Evolutionary conservation across 35 echinoderm and acorn worm species (phyloP), one percentile per base, ranked within the genome.

Genomic region (Apostichopus californicus): DNA sequence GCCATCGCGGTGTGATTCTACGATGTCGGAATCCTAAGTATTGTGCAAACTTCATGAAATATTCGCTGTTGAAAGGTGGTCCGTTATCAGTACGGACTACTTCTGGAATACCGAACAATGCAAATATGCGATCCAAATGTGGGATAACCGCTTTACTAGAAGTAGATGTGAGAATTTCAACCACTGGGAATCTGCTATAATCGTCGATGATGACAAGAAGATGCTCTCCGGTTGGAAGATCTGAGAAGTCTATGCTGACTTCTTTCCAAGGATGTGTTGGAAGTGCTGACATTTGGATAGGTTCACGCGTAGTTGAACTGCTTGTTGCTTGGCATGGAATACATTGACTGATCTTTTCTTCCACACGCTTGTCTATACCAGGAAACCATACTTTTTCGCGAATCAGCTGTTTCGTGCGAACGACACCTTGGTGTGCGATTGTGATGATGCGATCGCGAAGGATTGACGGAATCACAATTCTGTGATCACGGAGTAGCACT

Each of bases 211-310:
- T 25, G 24, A 25, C 24, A 25, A 25, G 24, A 25, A 25, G 34
- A 25, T 93, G 61, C 13, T 79, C 75, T 8, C 73, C 22, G 10
- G 22, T 54, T 17, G 80, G 55, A 18, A 25, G 57, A 18, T 25
- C 84, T 18, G 28, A 73, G 56, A 96, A 96, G 64, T 94, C 95
- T 56, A 94, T 88, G 56, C 95, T n/a, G n/a, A n/a, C n/a, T n/a
- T n/a, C n/a, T n/a, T n/a, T n/a, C n/a, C n/a, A n/a, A n/a, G n/a
- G n/a, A n/a, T n/a, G n/a, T n/a, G n/a, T n/a, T n/a, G n/a, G n/a
- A n/a, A n/a, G n/a, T n/a, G n/a, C n/a, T 22, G 83, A 70, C 88
- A 93, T 92, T 9, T 28, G 58, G 2, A 97, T 17, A 77, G 93
- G 93, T 92, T 78, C 18, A n/a, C 6, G 28, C 15, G 79, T 25